Conservation (phyloP, 2,113 vertebrate genomes). For the Choloepus hoffmanni region DNA sequence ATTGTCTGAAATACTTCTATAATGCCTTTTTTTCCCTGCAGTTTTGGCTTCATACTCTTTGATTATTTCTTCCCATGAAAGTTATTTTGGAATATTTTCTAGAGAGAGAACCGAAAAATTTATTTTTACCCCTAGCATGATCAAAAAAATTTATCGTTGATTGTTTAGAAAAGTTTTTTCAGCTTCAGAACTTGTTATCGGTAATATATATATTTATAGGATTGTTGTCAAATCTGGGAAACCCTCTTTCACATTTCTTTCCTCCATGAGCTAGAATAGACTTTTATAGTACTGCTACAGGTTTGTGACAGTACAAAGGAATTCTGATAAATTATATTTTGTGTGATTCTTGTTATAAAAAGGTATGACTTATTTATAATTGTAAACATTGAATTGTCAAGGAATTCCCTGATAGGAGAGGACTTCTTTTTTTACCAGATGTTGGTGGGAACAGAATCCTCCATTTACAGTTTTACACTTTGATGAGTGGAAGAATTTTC, state of each 20-base stretch:
- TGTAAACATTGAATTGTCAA: not conserved
- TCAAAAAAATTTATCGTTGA: not conserved
- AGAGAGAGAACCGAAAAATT: not conserved
- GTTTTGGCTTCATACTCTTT: not conserved
- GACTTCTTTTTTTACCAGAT: not conserved
- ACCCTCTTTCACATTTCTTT: not conserved
- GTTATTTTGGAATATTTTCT: not conserved
- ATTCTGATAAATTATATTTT: not conserved
- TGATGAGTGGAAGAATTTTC: not conserved
- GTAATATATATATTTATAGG: not conserved
- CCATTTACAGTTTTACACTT: not conserved
- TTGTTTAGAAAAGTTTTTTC: not conserved
- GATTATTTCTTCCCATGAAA: not conserved
- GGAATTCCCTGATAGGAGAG: not conserved
- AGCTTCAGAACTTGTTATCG: not conserved
- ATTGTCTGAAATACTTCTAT: not conserved
- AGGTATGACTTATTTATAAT: not conserved
- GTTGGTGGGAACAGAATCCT: not conserved
- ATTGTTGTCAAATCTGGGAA: not conserved
- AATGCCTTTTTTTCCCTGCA: not conserved
- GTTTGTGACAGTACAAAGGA: not conserved
- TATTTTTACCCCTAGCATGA: not conserved
- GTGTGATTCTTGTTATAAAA: not conserved
- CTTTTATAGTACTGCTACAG: not conserved
- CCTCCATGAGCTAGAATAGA: not conserved